Base-by-base conservation (phyloP, 2,797 vertebrate species). In the Fringilla coelebs region DNA sequence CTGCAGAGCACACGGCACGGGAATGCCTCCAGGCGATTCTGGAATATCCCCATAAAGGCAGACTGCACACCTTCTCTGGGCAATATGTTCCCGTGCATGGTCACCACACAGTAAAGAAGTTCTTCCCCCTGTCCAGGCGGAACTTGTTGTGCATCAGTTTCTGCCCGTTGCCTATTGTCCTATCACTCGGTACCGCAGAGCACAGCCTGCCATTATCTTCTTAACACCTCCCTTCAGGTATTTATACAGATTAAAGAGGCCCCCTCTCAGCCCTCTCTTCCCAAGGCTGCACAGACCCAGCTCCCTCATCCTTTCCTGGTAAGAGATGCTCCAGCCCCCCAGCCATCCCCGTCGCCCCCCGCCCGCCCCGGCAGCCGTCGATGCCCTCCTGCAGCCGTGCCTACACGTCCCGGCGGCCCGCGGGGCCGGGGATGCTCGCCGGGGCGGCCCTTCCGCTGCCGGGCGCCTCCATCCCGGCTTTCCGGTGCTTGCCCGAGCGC, bases 361-460 rank as follows among this genome's bases (percentile, higher is more conserved):
- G 28, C 41, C 19, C 19, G 17, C 17, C 34, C 15, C 32, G 17
- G 36, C 26, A 7, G 34, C 46, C 10, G 3, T 8, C 41, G 2
- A 1, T 10, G 9, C 15, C 19, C 29, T 51, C 31, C 58, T 0
- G 18, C 67, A 1, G 70, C 70, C 6, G 10, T 4, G 77, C 28
- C 91, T 92, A 84, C 93, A 51, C 0, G n/a, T 90, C 94, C 95
- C 94, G 40, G 46, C 79, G 77, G 43, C n/a, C 86, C 60, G 60
- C 55, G 88, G 90, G 95, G 58, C 67, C 43, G 61, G 48, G 11
- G 29, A 21, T 46, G 79, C 9, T 70, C 1, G 8, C 22, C 17
- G 49, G 41, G 49, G 12, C 26, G 10, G 67, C 45, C 12, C 45
- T 92, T 87, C 88, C 85, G 82, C 88, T 63, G 70, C 52, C 28